phyloP scores from a whole-genome alignment of 92 coral and sea anemone genomes.

The Epizoanthus stellaris region DNA sequence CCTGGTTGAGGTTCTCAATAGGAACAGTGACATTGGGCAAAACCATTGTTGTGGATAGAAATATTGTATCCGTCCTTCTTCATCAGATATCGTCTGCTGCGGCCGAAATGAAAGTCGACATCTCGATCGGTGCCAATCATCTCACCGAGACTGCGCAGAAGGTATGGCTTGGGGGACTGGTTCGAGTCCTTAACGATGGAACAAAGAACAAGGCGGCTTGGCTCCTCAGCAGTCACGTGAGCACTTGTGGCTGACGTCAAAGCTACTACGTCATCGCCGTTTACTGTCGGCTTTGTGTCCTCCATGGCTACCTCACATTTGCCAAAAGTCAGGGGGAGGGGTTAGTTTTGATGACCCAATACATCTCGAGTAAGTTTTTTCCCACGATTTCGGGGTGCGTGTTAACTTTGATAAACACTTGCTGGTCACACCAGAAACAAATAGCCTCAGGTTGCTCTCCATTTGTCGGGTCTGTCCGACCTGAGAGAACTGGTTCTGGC shows the following conservation, averaged over 20 bases:
- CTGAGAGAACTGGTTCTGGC: too few relatives aligned
- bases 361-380: too few relatives aligned
- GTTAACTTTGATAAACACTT: too few relatives aligned
- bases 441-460: too few relatives aligned
- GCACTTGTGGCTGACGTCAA: slow-evolving; percentile 8
- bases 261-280: too few relatives aligned
- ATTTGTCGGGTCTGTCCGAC: too few relatives aligned
- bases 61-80: slow-evolving; percentile 31
- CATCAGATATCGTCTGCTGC: slow-evolving; percentile 15
- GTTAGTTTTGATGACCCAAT: too few relatives aligned
- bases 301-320: too few relatives aligned
- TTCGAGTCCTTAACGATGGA: not conserved
- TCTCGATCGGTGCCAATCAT: slow-evolving; percentile 34
- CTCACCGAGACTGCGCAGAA: not conserved
- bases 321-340: too few relatives aligned
- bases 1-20: slow-evolving; percentile 17
- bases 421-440: too few relatives aligned
- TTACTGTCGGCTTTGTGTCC: too few relatives aligned
- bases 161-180: slow-evolving; percentile 7
- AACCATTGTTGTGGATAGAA: not conserved
- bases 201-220: not conserved
- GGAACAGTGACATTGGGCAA: not conserved
- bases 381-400: too few relatives aligned
- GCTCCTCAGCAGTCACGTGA: not conserved
- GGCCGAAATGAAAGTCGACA: slow-evolving; percentile 6